These are phyloP conservation scores for Drosophila subobscura DNA, from an alignment of 1,140 invertebrate genomes.

Conservation along the genomic window DNA sequence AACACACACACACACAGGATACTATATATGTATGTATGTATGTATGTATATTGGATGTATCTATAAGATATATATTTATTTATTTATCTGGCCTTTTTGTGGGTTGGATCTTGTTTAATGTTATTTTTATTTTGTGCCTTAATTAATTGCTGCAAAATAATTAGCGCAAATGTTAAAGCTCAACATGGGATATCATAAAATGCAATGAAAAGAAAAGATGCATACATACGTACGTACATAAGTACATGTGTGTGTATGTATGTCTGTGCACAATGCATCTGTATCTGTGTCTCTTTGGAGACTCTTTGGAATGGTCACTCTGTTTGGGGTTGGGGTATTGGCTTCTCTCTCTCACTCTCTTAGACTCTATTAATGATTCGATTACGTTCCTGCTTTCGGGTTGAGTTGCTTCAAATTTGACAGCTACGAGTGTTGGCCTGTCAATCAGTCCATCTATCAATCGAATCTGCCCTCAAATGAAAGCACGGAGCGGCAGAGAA, in stretches of 20 bases:
- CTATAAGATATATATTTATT: constrained; percentile 24
- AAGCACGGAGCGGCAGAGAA: constrained; percentile 44
- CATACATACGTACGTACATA: background rate
- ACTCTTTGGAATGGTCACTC: background rate
- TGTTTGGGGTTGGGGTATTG: background rate
- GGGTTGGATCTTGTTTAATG: constrained; percentile 44
- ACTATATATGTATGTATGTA: constrained; percentile 1
- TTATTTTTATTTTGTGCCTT: constrained; percentile 70
- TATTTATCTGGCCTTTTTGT: constrained; percentile 25
- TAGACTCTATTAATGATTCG: constrained; percentile 18
- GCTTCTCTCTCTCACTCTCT: background rate
- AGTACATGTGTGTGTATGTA: background rate
- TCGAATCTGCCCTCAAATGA: constrained; percentile 41
- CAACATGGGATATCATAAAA: constrained; percentile 61
- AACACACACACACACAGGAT: constrained; percentile 3
- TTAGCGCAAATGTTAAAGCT: constrained; percentile 77
- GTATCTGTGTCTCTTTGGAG: no score
- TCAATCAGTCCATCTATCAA: constrained; percentile 70
- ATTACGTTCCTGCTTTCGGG: constrained; percentile 7
- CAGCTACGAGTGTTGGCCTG: constrained; percentile 78
- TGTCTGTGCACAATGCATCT: no score
- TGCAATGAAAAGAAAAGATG: constrained; percentile 43
- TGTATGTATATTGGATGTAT: background rate
- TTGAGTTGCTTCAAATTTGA: constrained; percentile 57
- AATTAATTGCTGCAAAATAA: constrained; percentile 79